Evolutionary conservation across 2,888 invertebrate genomes (phyloP).

Genomic region (Agrochola circellaris): DNA sequence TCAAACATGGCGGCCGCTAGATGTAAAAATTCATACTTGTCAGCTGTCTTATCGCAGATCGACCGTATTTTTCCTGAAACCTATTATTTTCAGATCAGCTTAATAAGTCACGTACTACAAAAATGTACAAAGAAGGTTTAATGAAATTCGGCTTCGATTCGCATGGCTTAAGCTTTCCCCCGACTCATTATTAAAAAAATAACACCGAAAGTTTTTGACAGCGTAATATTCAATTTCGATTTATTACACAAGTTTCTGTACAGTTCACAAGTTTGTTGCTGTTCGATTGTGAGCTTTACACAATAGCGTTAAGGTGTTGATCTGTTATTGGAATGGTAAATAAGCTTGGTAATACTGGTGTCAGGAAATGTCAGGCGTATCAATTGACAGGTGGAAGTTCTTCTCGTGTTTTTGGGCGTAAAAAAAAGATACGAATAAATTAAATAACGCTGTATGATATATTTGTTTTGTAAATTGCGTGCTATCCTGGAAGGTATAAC

Average conservation of each 20-base stretch:
- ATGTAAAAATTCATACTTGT: background rate
- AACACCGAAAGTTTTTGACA: slow-evolving; percentile 64
- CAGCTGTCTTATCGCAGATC: background rate
- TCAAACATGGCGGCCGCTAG: background rate
- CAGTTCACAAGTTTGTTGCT: slow-evolving; percentile 14
- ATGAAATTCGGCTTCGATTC: slow-evolving; percentile 45
- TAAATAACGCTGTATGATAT: slow-evolving; percentile 48
- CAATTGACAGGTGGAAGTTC: slow-evolving; percentile 66
- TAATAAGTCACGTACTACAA: slow-evolving; percentile 47
- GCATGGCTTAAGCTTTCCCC: slow-evolving; percentile 42
- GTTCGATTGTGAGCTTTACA: slow-evolving; percentile 41
- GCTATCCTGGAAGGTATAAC: background rate
- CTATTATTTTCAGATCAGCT: slow-evolving; percentile 20
- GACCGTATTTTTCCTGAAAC: slow-evolving; percentile 5
- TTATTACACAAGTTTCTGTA: slow-evolving; percentile 48
- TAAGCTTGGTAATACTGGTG: slow-evolving; percentile 54
- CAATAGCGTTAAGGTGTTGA: background rate
- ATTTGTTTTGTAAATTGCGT: slow-evolving; percentile 53
- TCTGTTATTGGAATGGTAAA: slow-evolving; percentile 23
- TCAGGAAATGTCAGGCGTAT: slow-evolving; percentile 70
- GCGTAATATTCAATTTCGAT: slow-evolving; percentile 67
- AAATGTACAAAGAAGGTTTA: slow-evolving; percentile 44
- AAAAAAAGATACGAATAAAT: slow-evolving; percentile 57
- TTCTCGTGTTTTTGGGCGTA: slow-evolving; percentile 58
- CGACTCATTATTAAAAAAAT: slow-evolving; percentile 63